Base-by-base conservation (phyloP, 1,140 invertebrate genomes). In the Rhagoletis zephyria region DNA sequence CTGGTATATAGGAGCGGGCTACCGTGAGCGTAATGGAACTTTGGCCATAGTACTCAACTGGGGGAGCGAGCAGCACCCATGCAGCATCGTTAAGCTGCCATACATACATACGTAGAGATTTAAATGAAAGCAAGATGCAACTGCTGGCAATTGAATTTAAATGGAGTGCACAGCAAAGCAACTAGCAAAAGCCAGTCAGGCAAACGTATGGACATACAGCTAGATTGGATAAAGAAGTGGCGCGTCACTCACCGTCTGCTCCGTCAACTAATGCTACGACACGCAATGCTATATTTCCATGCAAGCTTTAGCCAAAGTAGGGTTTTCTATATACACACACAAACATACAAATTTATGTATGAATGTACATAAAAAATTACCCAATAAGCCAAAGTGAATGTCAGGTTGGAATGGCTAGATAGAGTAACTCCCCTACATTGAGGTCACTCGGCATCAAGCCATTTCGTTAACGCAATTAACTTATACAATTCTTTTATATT, bases 81-180 rank as follows among this genome's bases (percentile, higher is more conserved):
- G 48, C 4, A 59, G 70, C 51, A 48, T 51, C 74, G 30, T 48
- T 56, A 12, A 51, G 6, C 48, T 81, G 48, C 30, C 30, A 30
- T 30, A 30, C 30, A 30, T 30, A 30, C 30, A 30, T 30, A 19
- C 48, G 56, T 56, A 16, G 70, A 81, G 48, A 4, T 45, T 40
- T 74, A n/a, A 74, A 9, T 14, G 12, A n/a, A 45, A 74, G 74
- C n/a, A 81, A n/a, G 14, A n/a, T 56, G 16, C 42, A 81, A 81
- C 74, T 42, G 30, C n/a, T 77, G 6, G 74, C 74, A 81, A 81
- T 59, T 81, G 74, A 81, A 81, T 81, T 81, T 59, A 56, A 81
- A 81, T 81, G 45, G 48, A 81, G 74, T 81, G 74, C n/a, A 56
- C 7, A 59, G 45, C 48, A 77, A 77, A 77, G 40, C 70, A 30